Evolutionary conservation across 1,140 invertebrate genomes (phyloP).

Genomic region (Drosophila asahinai): DNA sequence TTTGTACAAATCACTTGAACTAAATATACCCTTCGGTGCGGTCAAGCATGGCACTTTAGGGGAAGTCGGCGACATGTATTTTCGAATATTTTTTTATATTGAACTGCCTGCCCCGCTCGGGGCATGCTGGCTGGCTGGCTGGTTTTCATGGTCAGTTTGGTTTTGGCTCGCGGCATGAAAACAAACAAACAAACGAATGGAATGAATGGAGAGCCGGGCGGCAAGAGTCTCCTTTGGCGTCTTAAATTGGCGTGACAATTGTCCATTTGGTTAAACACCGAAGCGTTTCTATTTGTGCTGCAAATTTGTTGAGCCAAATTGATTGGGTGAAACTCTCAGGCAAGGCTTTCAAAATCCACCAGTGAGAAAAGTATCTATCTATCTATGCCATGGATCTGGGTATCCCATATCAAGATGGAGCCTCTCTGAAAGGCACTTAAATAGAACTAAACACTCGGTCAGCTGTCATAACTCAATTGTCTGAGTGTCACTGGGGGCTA

Average conservation of each 20-base stretch:
- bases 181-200: constrained; percentile 35
- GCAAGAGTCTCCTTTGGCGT: constrained; percentile 41
- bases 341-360: background rate
- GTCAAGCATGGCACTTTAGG: constrained; percentile 36
- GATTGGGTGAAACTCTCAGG: constrained; percentile 35
- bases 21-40: constrained; percentile 52
- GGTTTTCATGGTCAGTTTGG: constrained; percentile 58
- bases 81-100: constrained; percentile 41
- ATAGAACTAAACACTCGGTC: constrained; percentile 30
- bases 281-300: constrained; percentile 52
- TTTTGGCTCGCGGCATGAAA: constrained; percentile 51
- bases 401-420: constrained; percentile 18
- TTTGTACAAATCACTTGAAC: constrained; percentile 49
- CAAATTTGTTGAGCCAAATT: constrained; percentile 39
- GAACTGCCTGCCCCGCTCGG: constrained; percentile 35
- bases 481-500: constrained; percentile 30
- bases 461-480: constrained; percentile 57
- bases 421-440: constrained; percentile 34
- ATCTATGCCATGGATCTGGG: constrained; percentile 20
- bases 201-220: constrained; percentile 21
- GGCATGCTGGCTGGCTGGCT: constrained; percentile 16
- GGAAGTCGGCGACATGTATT: constrained; percentile 38
- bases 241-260: constrained; percentile 57
- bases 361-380: constrained; percentile 13
- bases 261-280: constrained; percentile 49